A percentile compares a stretch with the other conserved stretches of the same genome.
Evolutionary conservation across 2,888 invertebrate species (phyloP).

Genomic region (Agonopterix arenella): DNA sequence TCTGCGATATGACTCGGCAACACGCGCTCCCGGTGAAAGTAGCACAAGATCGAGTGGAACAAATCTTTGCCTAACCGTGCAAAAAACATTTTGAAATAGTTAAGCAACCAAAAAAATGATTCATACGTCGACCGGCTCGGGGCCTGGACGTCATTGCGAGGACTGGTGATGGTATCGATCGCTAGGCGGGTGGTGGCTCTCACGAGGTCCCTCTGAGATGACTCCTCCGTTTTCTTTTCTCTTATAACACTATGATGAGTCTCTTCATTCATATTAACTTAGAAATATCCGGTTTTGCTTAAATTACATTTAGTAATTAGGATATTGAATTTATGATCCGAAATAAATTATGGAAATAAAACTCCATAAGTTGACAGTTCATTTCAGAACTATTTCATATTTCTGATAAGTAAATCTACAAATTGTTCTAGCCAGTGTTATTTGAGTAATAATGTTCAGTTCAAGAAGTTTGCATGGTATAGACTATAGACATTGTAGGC

Average conservation of each 20-base stretch:
- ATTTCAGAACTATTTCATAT: background rate
- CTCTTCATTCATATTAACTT: slow-evolving; percentile 42
- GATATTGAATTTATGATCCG: too few relatives aligned
- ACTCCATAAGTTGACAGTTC: background rate
- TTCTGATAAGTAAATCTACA: background rate
- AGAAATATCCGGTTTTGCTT: slow-evolving; percentile 11
- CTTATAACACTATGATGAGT: slow-evolving; percentile 33
- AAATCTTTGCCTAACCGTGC: slow-evolving; percentile 48
- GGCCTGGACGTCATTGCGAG: slow-evolving; percentile 24
- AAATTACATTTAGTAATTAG: slow-evolving; percentile 2
- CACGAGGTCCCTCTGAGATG: slow-evolving; percentile 14
- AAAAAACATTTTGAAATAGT: slow-evolving; percentile 46
- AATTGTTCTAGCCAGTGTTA: too few relatives aligned
- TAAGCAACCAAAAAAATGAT: slow-evolving; percentile 42
- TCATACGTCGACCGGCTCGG: slow-evolving; percentile 45
- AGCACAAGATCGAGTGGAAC: slow-evolving; percentile 29
- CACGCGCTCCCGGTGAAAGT: slow-evolving; percentile 36
- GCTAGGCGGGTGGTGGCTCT: slow-evolving; percentile 12
- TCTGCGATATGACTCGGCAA: slow-evolving; percentile 47
- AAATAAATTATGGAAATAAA: too few relatives aligned
- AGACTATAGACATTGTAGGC: too few relatives aligned
- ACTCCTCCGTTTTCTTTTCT: slow-evolving; percentile 24
- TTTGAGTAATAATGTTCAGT: too few relatives aligned
- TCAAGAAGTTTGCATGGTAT: too few relatives aligned
- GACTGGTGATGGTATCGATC: slow-evolving; percentile 11